Base-by-base conservation (phyloP, 2,888 invertebrate species). In the Agrilus mali region DNA sequence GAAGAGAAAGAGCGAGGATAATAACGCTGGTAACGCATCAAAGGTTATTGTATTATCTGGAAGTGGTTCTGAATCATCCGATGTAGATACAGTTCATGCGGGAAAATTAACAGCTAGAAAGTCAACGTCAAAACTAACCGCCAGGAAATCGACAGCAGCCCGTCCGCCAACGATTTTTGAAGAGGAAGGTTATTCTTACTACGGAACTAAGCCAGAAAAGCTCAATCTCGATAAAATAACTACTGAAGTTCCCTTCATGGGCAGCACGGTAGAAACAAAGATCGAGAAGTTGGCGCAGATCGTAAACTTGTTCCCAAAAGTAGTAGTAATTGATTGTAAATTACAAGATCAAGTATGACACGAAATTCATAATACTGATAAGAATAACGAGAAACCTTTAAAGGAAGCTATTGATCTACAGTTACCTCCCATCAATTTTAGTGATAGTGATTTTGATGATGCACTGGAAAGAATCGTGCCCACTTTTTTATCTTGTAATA, bases 211-310 rank as follows among this genome's bases (percentile, higher is more conserved):
- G 43, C 68, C 73, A 0, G 54, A 54, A 0, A 54, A 64, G 0
- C 55, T 69, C 2, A 61, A 69, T 2, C 58, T 70, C 41, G 61
- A 68, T 36, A 56, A 60, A 0, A 63, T 68, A 7, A 65, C 77
- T 1, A 71, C 75, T 0, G 63, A 68, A 1, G 71, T 78, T 63
- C 68, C 74, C 0, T 65, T 77, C 40, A 70, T 68, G 31, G 73
- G 73, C n/a, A 67, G 66, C 12, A 60, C 64, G 46, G 66, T 75
- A 55, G 64, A 63, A 43, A 65, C 71, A 46, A 69, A 70, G 8
- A 66, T 75, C 38, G 63, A 67, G 10, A 71, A 73, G 43, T 60
- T 79, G 33, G 67, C 68, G 32, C 69, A 70, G 43, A 59, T 75
- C 6, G 61, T 75, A 10, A 67, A 75, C 40, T 68, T 78, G 36